phyloP scores from a whole-genome alignment of 1,140 invertebrate genomes.

The Conus betulinus region DNA sequence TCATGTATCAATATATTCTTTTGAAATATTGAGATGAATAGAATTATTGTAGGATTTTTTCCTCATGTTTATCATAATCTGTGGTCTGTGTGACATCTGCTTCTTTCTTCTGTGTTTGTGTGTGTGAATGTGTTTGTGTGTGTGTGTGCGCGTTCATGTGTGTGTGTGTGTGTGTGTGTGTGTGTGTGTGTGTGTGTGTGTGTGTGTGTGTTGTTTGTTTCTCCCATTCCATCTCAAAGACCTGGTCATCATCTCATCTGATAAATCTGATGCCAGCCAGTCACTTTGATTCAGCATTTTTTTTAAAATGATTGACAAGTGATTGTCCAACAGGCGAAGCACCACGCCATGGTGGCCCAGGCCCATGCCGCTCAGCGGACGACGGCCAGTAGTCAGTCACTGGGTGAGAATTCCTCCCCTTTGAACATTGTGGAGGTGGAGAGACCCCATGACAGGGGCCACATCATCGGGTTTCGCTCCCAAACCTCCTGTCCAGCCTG shows the following conservation, averaged over 20 bases:
- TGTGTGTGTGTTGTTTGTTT: too few species aligned
- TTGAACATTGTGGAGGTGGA: slow-evolving; percentile 17
- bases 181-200: too few species aligned
- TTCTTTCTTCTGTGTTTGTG: too few species aligned
- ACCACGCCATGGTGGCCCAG: slow-evolving; percentile 73
- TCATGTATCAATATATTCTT: too few species aligned
- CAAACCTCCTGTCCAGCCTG: slow-evolving; percentile 63
- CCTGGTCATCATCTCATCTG: not conserved
- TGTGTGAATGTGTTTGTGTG: too few species aligned
- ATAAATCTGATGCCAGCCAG: slow-evolving; percentile 48
- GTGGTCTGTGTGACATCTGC: too few species aligned
- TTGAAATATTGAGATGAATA: too few species aligned
- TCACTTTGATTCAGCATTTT: slow-evolving; percentile 8
- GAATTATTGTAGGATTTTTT: too few species aligned
- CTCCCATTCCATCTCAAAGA: not conserved
- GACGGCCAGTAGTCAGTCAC: slow-evolving; percentile 23
- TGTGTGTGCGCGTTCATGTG: too few species aligned
- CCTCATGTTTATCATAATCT: too few species aligned
- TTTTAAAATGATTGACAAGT: not conserved
- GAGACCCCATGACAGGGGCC: not conserved
- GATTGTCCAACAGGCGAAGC: slow-evolving; percentile 72
- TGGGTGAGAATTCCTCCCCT: not conserved
- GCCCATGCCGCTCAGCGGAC: slow-evolving; percentile 69
- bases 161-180: too few species aligned
- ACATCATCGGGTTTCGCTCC: slow-evolving; percentile 61